Base-by-base conservation (phyloP, 2,797 vertebrate species). In the Thunnus albacares region DNA sequence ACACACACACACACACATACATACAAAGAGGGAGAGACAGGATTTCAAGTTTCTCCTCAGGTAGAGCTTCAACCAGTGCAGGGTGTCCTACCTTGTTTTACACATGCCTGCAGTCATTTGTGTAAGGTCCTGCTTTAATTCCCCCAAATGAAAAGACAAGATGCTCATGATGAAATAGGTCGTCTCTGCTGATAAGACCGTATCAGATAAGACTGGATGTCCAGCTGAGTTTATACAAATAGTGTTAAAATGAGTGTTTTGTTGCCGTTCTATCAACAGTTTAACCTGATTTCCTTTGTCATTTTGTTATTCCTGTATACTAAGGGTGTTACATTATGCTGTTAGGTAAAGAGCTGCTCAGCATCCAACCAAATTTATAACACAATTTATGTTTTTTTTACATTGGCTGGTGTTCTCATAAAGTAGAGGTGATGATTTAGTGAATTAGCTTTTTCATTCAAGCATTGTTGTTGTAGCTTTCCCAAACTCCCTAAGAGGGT, bases 201-300 rank as follows among this genome's bases (percentile, higher is more conserved):
- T 35, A 75, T 77, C 53, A 58, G 20, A 20, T 74, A 8, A n/a
- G 70, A 74, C 67, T 71, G 67, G 17, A 62, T 61, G 74, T 85
- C 75, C n/a, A 14, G 28, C 20, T 33, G 26, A 45, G 62, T 81
- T 81, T 74, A 28, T 47, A 55, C 63, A 56, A 62, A 35, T n/a
- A 6, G 24, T 22, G 28, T 62, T 61, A 33, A 65, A 56, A n/a
- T 6, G 1, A 75, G 15, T 14, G 17, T 6, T 6, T 43, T 64
- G 64, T 4, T 20, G 64, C 67, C 57, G 47, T 80, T 75, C 51
- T 33, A 5, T 72, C 70, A 66, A 20, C 52, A 30, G 28, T 20
- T n/a, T 62, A 18, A 55, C 20, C 49, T 41, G 17, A n/a, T 9
- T 30, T 33, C 2, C 13, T 62, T 51, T 67, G 30, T 49, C 47